phyloP scores from a whole-genome alignment of 35 echinoderm and acorn worm species.

The Apostichopus californicus region DNA sequence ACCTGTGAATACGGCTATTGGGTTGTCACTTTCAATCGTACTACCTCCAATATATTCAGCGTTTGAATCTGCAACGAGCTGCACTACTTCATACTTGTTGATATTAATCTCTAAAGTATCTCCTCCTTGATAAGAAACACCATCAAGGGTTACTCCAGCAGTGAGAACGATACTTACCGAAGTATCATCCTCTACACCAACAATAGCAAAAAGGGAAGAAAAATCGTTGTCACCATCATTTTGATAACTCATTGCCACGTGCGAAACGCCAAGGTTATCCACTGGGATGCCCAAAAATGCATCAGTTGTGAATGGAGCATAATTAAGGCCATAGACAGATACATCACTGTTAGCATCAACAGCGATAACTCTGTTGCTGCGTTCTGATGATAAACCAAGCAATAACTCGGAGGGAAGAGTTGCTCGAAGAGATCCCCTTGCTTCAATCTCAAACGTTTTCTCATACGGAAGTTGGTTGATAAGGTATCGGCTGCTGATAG shows the following conservation, averaged over 20 bases:
- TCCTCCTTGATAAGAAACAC: slow-evolving; percentile 20
- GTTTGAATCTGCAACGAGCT: slow-evolving; percentile 35
- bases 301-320: slow-evolving; percentile 55
- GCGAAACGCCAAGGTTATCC: slow-evolving; percentile 56
- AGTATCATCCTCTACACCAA: slow-evolving; percentile 56
- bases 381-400: slow-evolving; percentile 5
- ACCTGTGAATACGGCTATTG: slow-evolving; percentile 64
- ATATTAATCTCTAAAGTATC: slow-evolving; percentile 48
- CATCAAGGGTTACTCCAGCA: slow-evolving; percentile 32
- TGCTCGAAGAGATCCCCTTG: slow-evolving; percentile 16
- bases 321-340: slow-evolving; percentile 60
- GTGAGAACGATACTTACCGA: slow-evolving; percentile 37
- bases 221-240: neutral
- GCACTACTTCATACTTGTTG: slow-evolving; percentile 54
- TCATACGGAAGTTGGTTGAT: slow-evolving; percentile 48
- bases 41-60: slow-evolving; percentile 39
- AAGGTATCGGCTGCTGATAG: slow-evolving; percentile 60
- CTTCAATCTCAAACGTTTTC: slow-evolving; percentile 39
- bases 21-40: slow-evolving; percentile 54
- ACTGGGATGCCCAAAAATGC: slow-evolving; percentile 66
- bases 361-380: slow-evolving; percentile 57
- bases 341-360: slow-evolving; percentile 62
- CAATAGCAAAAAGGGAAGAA: slow-evolving; percentile 39
- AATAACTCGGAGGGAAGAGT: slow-evolving; percentile 38
- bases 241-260: slow-evolving; percentile 41